These are phyloP conservation scores for Diadumene lineata DNA, from an alignment of 92 coral and sea anemone genomes.

Conservation along the genomic window DNA sequence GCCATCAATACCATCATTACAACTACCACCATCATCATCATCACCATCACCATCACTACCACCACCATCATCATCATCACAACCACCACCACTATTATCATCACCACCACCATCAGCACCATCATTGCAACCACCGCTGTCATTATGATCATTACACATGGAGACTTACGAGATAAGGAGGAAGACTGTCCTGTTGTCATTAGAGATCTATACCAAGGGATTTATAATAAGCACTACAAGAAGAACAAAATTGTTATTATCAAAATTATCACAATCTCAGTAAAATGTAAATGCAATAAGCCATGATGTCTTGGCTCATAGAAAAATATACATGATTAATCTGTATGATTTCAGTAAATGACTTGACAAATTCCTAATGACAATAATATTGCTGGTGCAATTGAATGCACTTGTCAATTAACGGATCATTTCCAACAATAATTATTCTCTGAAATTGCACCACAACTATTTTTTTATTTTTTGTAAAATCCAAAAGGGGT, in stretches of 20 bases:
- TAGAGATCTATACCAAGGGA: constrained; percentile 86
- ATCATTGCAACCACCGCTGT: not conserved
- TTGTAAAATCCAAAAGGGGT: too few relatives aligned
- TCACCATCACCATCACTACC: not conserved
- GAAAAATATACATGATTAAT: not conserved
- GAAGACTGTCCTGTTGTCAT: constrained; percentile 16
- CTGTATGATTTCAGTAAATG: too few relatives aligned
- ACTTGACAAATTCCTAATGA: too few relatives aligned
- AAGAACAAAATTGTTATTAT: too few relatives aligned
- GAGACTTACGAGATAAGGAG: constrained; percentile 14
- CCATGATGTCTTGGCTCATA: not conserved
- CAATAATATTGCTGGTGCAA: too few relatives aligned
- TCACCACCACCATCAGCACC: not conserved
- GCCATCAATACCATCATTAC: too few relatives aligned
- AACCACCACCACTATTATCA: not conserved
- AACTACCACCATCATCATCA: too few relatives aligned
- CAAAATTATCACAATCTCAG: not conserved
- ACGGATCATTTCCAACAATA: too few relatives aligned
- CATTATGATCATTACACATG: not conserved
- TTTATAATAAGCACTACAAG: constrained; percentile 82
- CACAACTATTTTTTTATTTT: too few relatives aligned
- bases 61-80: not conserved
- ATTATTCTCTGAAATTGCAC: too few relatives aligned
- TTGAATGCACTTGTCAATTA: too few relatives aligned
- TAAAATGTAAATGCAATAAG: not conserved